Evolutionary conservation across 2,113 vertebrate genomes (phyloP), one percentile per base, ranked within the genome.

Genomic region (Paralichthys olivaceus): DNA sequence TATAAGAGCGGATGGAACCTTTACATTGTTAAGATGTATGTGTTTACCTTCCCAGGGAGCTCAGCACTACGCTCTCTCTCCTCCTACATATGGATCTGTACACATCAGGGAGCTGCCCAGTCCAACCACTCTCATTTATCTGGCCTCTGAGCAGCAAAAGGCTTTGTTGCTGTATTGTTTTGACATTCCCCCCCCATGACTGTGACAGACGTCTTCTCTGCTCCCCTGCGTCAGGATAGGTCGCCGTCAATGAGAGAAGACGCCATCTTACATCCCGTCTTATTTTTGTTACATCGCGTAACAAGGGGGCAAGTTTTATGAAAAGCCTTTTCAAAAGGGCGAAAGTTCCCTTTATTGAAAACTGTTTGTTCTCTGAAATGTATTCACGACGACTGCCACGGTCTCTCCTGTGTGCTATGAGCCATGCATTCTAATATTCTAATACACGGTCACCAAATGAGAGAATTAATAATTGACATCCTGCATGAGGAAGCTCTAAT

Each of bases 401-500:
- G 66, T 81, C 70, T 58, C 81, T 75, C 77, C 77, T 77, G 80
- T 74, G 77, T 43, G 77, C 67, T 34, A 17, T 49, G 79, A 74
- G 63, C 43, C 76, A 1, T 76, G 88, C 9, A 40, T 40, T 40
- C 37, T 29, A 29, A 29, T 86, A 89, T 91, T 79, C 83, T 87
- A 88, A 88, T 91, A 74, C 78, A 80, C 45, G 65, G 72, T 55
- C 82, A 69, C 64, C 86, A 77, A 89, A 89, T 66, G 86, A 81
- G 77, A 81, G 78, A 82, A 91, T 90, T 87, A 85, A 90, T 91
- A 91, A 92, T 88, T 90, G 87, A 91, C 88, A 84, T 65, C 80
- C 81, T 71, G 77, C 80, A 82, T 79, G 89, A 89, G 83, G 85
- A 88, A 63, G 71, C 69, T 80, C 71, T 89, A 90, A 91, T 88